phyloP scores from a whole-genome alignment of 2,113 vertebrate species.

The Mobula hypostoma region DNA sequence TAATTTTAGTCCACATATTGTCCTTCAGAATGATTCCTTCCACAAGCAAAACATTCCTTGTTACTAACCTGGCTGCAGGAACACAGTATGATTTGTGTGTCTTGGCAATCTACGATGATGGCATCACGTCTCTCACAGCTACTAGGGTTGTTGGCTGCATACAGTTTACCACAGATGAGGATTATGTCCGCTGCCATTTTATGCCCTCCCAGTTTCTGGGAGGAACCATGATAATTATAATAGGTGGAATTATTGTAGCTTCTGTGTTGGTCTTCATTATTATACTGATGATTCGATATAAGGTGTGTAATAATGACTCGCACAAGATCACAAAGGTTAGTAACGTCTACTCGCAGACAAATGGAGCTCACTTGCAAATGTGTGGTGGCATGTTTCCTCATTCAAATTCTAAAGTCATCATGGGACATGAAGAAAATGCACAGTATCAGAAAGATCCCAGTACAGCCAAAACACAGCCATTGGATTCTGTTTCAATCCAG shows the following conservation, averaged over 20 bases:
- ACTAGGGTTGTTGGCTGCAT: constrained; percentile 92
- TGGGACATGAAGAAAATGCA: constrained; percentile 66
- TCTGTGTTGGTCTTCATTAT: constrained; percentile 97
- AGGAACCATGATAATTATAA: constrained; percentile 99
- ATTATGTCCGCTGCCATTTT: constrained; percentile 95
- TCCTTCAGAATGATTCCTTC: constrained; percentile 90
- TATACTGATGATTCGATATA: constrained; percentile 98
- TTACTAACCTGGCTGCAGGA: constrained; percentile 92
- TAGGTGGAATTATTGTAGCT: constrained; percentile 94
- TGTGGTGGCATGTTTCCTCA: constrained; percentile 64
- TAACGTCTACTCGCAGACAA: constrained; percentile 92
- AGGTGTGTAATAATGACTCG: constrained; percentile 83
- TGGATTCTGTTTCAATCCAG: constrained; percentile 65
- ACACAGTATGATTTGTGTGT: constrained; percentile 91
- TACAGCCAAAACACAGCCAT: constrained; percentile 57
- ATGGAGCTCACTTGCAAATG: constrained; percentile 77
- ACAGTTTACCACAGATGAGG: constrained; percentile 90
- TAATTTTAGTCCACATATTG: constrained; percentile 22
- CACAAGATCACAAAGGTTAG: constrained; percentile 81
- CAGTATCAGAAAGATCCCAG: constrained; percentile 63
- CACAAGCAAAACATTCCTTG: constrained; percentile 93
- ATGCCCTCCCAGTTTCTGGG: constrained; percentile 99
- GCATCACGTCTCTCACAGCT: constrained; percentile 90
- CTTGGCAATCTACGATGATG: constrained; percentile 92
- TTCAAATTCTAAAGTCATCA: constrained; percentile 76